These are phyloP conservation scores for Cynodonichthys magdalenae DNA, from an alignment of 2,797 vertebrate genomes.

Conservation along the genomic window DNA sequence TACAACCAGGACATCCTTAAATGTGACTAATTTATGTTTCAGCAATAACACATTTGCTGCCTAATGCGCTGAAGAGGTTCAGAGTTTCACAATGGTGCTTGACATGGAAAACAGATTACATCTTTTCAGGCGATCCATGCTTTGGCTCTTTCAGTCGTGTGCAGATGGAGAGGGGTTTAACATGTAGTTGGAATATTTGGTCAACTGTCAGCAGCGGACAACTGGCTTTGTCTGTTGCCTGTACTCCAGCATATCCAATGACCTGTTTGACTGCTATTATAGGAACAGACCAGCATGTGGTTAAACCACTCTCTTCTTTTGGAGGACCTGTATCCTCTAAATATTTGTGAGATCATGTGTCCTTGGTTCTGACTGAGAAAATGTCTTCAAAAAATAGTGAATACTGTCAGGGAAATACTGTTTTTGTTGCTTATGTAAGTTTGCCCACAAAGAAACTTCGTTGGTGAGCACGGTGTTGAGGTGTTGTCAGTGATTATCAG, in stretches of 20 bases:
- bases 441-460: too few relatives aligned
- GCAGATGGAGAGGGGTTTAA: slow-evolving; percentile 47
- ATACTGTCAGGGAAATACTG: slow-evolving; percentile 1
- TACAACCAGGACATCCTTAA: neutral
- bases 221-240: slow-evolving; percentile 60
- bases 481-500: too few relatives aligned
- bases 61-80: neutral
- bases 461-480: too few relatives aligned
- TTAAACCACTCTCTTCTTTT: slow-evolving; percentile 47
- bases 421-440: too few relatives aligned
- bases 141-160: neutral
- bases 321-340: slow-evolving; percentile 20
- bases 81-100: neutral
- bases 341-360: slow-evolving; percentile 40
- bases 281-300: slow-evolving; percentile 47
- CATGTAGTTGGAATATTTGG: slow-evolving; percentile 42
- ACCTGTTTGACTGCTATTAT: slow-evolving; percentile 63
- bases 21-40: slow-evolving; percentile 3
- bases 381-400: slow-evolving; percentile 10
- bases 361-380: slow-evolving; percentile 16
- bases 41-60: neutral
- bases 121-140: neutral
- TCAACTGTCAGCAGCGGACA: slow-evolving; percentile 61
- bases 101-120: neutral
- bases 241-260: slow-evolving; percentile 56